A percentile compares a stretch with the other conserved stretches of the same genome.
phyloP scores from a whole-genome alignment of 2,113 vertebrate species.

The Chrysemys picta region DNA sequence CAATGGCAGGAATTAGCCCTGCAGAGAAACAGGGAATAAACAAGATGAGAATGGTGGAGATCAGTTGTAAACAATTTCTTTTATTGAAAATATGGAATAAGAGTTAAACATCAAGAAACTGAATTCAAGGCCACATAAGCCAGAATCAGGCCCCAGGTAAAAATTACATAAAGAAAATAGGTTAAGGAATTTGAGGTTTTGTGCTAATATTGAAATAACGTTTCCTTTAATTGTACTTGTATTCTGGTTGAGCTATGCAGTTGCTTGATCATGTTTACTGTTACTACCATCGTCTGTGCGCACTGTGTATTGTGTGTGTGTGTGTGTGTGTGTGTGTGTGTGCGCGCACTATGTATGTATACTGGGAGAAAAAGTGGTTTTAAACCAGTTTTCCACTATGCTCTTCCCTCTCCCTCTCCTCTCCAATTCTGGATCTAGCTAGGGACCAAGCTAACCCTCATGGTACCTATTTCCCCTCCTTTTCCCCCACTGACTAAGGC shows the following conservation, averaged over 20 bases:
- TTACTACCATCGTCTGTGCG: neutral
- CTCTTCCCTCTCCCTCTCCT: neutral
- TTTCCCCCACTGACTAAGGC: neutral
- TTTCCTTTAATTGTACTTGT: neutral
- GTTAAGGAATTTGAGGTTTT: neutral
- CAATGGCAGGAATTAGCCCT: neutral
- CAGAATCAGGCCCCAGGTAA: rapidly evolving
- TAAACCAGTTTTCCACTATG: neutral
- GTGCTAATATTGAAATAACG: neutral
- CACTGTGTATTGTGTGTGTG: neutral
- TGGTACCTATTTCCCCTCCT: neutral
- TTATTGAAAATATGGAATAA: neutral
- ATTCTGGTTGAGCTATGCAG: neutral
- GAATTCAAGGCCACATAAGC: neutral
- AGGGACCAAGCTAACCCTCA: neutral
- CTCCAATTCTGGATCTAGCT: neutral
- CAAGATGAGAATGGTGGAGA: neutral
- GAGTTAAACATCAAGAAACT: neutral
- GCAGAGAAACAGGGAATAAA: neutral
- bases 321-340: neutral
- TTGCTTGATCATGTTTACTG: neutral
- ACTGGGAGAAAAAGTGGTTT: neutral
- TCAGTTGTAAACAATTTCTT: neutral
- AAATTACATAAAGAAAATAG: neutral
- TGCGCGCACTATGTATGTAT: neutral